Evolutionary conservation across 2,797 vertebrate genomes (phyloP), one percentile per base, ranked within the genome.

Genomic region (Cirrhinus mrigala): DNA sequence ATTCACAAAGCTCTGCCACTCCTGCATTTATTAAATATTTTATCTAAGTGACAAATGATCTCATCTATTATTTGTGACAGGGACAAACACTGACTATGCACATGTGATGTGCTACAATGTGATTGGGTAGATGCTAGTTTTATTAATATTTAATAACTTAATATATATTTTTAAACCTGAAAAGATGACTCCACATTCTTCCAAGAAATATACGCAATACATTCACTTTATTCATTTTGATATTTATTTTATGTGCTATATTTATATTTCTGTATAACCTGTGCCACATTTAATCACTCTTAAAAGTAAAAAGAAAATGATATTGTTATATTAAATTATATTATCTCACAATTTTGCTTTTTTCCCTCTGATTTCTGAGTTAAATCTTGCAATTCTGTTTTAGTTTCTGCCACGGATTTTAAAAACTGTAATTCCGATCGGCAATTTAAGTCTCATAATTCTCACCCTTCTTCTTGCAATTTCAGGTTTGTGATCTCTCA

Each of bases 1-100:
- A 77, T 46, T 64, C 10, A 48, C 24, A 29, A 46, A 79, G 44
- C 24, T 48, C 44, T 79, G 77, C 77, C 77, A 66, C 78, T 66
- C 58, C 60, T 48, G 16, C 18, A 33, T 79, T 79, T 48, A 50
- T 64, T 22, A 2, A 7, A 22, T 64, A 27, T 27, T 29, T 64
- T 29, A 11, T 48, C 37, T 14, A 64, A 27, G 2, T 29, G 60
- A 29, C 1, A 10, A 64, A 64, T 56, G 29, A 33, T 76, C 27
- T 58, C 50, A 22, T 75, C 50, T 62, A 37, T 27, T 24, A 46
- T 44, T 64, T 33, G 16, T 79, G 60, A 29, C 56, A 20, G 77
- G 54, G 58, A 48, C 40, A 50, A 66, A 1, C 1, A 4, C 48
- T 76, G 50, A 76, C 27, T 14, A 52, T 15, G 64, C 78, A 75